Evolutionary conservation across 2,888 invertebrate genomes (phyloP), one percentile per base, ranked within the genome.

Genomic region (Calameuta pallipes): DNA sequence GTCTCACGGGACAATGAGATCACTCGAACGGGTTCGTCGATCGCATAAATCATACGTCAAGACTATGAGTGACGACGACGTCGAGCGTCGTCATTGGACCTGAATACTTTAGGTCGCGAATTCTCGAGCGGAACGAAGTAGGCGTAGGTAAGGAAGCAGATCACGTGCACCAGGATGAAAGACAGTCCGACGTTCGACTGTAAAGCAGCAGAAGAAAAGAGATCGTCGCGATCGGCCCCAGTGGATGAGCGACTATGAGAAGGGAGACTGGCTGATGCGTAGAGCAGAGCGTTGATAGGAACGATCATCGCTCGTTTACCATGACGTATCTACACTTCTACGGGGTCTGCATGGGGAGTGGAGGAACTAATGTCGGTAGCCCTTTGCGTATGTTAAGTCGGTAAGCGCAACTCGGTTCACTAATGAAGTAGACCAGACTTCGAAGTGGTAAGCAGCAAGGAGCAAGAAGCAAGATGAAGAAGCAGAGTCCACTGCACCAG

Each of bases 371-470:
- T 9, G 71, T 31, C 71, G 71, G 71, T 71, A 13, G 31, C 71
- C 31, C 71, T 34, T 71, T 71, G 71, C 31, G 71, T 34, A 34
- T 71, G 71, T 34, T 71, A 34, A 71, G 71, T 34, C 74, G 74
- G 74, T 74, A 74, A 74, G 74, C 74, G 33, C 74, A 35, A 36
- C 36, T 31, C 34, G 74, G 74, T 76, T 80, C 78, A 79, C 86
- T 89, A 89, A 89, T 88, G 89, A 89, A 89, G 88, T 83, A 85
- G 87, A 89, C 85, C 85, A 86, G 87, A 88, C 84, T 70, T 76
- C 74, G 13, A 31, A 31, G 71, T 34, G 71, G 71, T 71, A 34
- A 31, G 71, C 71, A 34, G 34, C 71, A 71, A 31, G 81, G 81
- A 80, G 82, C 85, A 86, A 88, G 85, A 88, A 88, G 84, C 82